These are phyloP conservation scores for Adineta ricciae DNA, from an alignment of 2,888 invertebrate species.

Conservation along the genomic window DNA sequence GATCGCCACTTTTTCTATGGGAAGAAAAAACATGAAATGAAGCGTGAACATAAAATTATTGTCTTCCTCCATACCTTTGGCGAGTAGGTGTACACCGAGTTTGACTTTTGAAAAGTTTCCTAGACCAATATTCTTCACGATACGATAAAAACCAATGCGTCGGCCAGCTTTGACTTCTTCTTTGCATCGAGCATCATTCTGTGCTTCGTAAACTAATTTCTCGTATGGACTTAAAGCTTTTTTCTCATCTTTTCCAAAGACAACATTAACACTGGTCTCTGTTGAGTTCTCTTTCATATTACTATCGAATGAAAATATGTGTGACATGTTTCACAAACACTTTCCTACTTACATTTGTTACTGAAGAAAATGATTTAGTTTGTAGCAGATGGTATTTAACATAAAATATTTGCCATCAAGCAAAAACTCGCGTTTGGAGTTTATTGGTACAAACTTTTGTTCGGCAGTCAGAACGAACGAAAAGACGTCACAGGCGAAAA, in stretches of 20 bases:
- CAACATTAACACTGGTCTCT: background rate
- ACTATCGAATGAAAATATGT: background rate
- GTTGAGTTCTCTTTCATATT: background rate
- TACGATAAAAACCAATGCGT: constrained; percentile 62
- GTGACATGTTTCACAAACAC: no score
- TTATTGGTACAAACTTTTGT: no score
- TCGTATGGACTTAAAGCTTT: background rate
- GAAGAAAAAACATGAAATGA: background rate
- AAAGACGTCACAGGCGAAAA: no score
- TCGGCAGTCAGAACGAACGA: no score
- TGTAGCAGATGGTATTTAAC: no score
- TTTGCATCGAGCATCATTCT: background rate
- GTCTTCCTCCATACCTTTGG: constrained; percentile 49
- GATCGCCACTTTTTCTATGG: constrained; percentile 61
- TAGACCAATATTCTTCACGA: constrained; percentile 64
- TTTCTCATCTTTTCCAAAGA: background rate
- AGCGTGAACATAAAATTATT: no score
- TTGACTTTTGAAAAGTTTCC: constrained; percentile 72
- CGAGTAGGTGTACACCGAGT: constrained; percentile 64
- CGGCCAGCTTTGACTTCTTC: background rate
- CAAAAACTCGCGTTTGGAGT: no score
- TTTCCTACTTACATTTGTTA: no score
- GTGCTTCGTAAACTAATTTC: background rate
- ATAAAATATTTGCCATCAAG: no score
- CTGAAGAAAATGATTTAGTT: no score